These are phyloP conservation scores for Loripinus fragilis DNA, from an alignment of 2,888 invertebrate species.

Conservation along the genomic window DNA sequence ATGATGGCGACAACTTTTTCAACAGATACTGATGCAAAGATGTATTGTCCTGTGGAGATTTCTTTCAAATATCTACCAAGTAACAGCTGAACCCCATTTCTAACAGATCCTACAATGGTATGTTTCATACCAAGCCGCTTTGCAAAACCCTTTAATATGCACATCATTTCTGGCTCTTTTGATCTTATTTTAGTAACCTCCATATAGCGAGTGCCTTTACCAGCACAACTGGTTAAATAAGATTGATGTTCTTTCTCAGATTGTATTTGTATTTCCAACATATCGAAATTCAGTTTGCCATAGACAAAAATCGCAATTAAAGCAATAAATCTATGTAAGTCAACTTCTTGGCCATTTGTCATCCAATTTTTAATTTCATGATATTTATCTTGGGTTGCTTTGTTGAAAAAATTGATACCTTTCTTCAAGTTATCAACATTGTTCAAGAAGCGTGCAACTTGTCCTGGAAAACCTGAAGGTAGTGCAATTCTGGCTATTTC, in stretches of 20 bases:
- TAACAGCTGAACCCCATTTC: background rate
- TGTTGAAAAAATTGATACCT: background rate
- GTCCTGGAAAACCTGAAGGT: background rate
- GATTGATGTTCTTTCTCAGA: background rate
- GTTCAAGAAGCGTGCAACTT: background rate
- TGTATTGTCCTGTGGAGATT: background rate
- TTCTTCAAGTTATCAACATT: background rate
- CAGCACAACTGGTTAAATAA: background rate
- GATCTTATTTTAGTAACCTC: background rate
- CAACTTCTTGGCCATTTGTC: background rate
- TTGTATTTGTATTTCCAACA: background rate
- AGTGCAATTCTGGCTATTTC: background rate
- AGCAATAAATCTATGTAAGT: background rate
- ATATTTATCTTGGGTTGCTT: background rate
- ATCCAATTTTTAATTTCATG: background rate
- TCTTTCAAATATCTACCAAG: slow-evolving; percentile 1
- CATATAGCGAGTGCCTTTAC: background rate
- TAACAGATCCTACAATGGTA: background rate
- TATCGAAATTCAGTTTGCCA: background rate
- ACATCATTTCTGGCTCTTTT: background rate
- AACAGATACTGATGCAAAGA: background rate
- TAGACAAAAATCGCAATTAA: slow-evolving; percentile 2
- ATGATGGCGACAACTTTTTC: background rate
- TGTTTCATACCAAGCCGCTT: background rate
- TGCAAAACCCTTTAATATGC: background rate